phyloP scores from a whole-genome alignment of 2,797 vertebrate genomes.

The Heteromormyrus szaboi region DNA sequence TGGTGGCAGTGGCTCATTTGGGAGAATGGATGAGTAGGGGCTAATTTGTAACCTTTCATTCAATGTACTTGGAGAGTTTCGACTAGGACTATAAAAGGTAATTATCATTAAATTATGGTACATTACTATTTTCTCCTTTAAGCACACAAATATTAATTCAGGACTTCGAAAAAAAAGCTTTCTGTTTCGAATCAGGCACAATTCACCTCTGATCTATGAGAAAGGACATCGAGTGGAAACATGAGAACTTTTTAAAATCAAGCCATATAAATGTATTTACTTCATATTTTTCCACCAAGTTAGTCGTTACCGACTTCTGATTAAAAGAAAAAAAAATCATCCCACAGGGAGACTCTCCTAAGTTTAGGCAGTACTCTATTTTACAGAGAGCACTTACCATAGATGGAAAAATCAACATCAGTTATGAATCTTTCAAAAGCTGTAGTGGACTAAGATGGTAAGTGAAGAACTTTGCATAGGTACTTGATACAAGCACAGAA shows the following conservation, averaged over 20 bases:
- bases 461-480: constrained; percentile 44
- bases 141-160: constrained; percentile 38
- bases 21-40: background rate
- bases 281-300: background rate
- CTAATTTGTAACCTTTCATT: background rate
- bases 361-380: background rate
- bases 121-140: background rate
- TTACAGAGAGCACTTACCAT: background rate
- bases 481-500: constrained; percentile 42
- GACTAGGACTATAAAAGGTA: background rate
- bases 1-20: background rate
- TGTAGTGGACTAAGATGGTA: constrained; percentile 43
- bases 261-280: background rate
- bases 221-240: background rate
- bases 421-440: constrained; percentile 61
- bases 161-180: constrained; percentile 69
- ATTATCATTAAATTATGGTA: background rate
- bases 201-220: constrained; percentile 64
- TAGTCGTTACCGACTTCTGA: background rate
- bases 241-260: background rate
- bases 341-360: background rate
- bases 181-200: constrained; percentile 69
- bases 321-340: background rate
- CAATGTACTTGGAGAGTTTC: background rate
- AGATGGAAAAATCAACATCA: constrained; percentile 40